Conservation (phyloP, 2,113 vertebrate genomes). For the Plotosus lineatus region DNA sequence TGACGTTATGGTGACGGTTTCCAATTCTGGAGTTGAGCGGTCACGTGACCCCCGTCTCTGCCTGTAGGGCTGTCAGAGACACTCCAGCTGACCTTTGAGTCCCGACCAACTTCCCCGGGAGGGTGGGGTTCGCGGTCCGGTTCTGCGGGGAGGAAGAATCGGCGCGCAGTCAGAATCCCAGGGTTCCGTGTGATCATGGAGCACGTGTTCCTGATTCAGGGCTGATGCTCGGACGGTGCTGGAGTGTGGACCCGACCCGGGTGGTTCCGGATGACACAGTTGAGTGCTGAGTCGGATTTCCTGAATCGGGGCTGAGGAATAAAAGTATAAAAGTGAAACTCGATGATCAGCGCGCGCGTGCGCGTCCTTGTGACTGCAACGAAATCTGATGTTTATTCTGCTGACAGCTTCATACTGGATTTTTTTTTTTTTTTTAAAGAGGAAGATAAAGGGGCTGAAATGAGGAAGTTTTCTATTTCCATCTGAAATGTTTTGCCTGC, state of each 20-base stretch:
- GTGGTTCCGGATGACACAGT: conserved; percentile 1
- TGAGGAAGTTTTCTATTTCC: background rate
- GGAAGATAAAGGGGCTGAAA: background rate
- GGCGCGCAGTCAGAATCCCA: no score
- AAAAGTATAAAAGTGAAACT: background rate
- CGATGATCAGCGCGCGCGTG: no score
- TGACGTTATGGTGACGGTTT: conserved; percentile 37
- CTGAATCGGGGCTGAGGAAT: background rate
- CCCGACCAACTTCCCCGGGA: no score
- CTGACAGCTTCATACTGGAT: background rate
- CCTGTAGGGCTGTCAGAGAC: conserved; percentile 21
- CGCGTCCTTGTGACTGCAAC: no score
- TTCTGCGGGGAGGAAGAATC: no score
- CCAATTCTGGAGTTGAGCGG: conserved; percentile 48
- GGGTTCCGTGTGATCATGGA: no score
- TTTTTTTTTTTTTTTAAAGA: background rate
- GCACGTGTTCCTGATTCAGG: no score
- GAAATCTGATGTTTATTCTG: background rate
- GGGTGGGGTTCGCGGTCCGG: no score
- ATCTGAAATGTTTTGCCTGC: background rate
- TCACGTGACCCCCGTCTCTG: conserved; percentile 58
- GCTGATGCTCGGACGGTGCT: no score
- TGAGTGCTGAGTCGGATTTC: background rate
- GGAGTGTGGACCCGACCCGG: no score
- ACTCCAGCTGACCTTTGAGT: conserved; percentile 68